These are phyloP conservation scores for Pyxicephalus adspersus DNA, from an alignment of 2,113 vertebrate genomes.

Conservation along the genomic window DNA sequence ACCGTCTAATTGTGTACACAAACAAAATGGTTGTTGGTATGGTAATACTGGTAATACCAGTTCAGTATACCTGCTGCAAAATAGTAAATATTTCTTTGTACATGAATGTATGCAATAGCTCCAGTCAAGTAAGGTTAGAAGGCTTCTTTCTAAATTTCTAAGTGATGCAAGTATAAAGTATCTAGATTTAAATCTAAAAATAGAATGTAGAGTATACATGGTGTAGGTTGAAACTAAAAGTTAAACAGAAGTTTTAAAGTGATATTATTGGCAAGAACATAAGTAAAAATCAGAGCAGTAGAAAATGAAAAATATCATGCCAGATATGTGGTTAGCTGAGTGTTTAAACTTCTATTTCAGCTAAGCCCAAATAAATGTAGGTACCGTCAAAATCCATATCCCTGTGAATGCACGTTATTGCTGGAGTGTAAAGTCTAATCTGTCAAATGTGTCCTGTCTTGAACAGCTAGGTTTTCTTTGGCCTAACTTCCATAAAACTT, in stretches of 20 bases:
- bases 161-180: no score
- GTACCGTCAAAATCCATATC: neutral
- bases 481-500: slow-evolving; percentile 20
- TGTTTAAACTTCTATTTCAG: neutral
- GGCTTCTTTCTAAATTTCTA: no score
- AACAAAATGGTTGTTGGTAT: no score
- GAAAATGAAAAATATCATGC: slow-evolving; percentile 32
- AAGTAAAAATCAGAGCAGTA: neutral
- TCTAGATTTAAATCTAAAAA: no score
- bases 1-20: no score
- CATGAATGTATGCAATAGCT: no score
- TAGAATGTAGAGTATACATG: neutral
- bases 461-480: slow-evolving; percentile 41
- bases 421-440: slow-evolving; percentile 20
- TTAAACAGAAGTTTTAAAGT: neutral
- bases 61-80: no score
- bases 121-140: no score
- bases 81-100: no score
- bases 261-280: neutral
- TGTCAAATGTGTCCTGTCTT: slow-evolving; percentile 17
- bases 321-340: neutral
- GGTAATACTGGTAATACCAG: no score
- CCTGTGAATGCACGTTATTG: slow-evolving; percentile 12
- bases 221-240: neutral
- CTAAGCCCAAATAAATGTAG: neutral